Conservation (phyloP, 2,113 vertebrate genomes). For the Kobus ellipsiprymnus region DNA sequence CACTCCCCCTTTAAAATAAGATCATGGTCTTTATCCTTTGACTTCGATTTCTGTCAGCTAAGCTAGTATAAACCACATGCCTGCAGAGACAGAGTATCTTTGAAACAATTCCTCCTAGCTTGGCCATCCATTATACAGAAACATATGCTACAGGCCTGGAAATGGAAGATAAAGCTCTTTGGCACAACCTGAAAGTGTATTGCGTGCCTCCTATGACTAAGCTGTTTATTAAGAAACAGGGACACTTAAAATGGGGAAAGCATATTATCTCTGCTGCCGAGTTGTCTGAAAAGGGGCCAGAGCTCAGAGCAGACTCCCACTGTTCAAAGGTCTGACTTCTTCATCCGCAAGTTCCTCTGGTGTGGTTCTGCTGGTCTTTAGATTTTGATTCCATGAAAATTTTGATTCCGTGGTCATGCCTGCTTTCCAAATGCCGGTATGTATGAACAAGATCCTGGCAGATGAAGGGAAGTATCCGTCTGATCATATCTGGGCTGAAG, state of each 20-base stretch:
- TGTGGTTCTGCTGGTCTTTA: not conserved
- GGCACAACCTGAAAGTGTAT: slow-evolving; percentile 57
- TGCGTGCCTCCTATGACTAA: slow-evolving; percentile 25
- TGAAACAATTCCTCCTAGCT: slow-evolving; percentile 65
- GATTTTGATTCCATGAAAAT: not conserved
- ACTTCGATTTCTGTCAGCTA: slow-evolving; percentile 70
- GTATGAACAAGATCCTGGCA: not conserved
- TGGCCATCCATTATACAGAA: slow-evolving; percentile 65
- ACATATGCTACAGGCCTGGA: slow-evolving; percentile 49
- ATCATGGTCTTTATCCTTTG: slow-evolving; percentile 55
- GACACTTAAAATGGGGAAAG: not conserved
- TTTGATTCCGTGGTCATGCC: not conserved
- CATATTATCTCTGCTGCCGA: not conserved
- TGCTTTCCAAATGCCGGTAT: not conserved
- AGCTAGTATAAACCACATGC: slow-evolving; percentile 73
- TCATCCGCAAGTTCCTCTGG: not conserved
- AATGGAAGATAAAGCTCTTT: slow-evolving; percentile 73
- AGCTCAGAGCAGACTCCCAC: not conserved
- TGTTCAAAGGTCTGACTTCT: not conserved
- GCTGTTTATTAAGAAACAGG: slow-evolving; percentile 43
- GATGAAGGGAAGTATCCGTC: rapidly evolving
- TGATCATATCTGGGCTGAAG: not conserved
- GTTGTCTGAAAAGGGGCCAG: slow-evolving; percentile 1
- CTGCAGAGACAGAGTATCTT: slow-evolving; percentile 53
- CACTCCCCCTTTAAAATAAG: slow-evolving; percentile 14